These are phyloP conservation scores for Cephus rjabovi DNA, from an alignment of 2,888 invertebrate species.

Conservation along the genomic window DNA sequence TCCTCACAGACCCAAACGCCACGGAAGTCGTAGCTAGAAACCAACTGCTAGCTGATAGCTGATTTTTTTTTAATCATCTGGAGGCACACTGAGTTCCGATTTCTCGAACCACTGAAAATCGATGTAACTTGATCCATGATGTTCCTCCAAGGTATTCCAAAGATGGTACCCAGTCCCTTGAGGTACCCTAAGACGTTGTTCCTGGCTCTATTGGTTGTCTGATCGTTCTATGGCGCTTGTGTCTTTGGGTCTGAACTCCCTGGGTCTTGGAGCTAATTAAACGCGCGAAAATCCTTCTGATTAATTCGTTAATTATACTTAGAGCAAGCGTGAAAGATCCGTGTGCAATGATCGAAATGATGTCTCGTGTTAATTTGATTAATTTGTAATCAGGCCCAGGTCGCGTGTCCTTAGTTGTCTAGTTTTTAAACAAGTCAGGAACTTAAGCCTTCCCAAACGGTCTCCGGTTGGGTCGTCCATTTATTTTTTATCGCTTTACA, in stretches of 20 bases:
- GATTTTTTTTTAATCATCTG: background rate
- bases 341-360: slow-evolving; percentile 42
- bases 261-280: background rate
- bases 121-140: background rate
- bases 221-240: background rate
- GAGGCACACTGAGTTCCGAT: background rate
- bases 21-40: background rate
- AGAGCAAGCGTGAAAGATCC: slow-evolving; percentile 31
- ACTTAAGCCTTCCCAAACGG: background rate
- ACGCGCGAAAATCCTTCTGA: background rate
- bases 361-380: slow-evolving; percentile 14
- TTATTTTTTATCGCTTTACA: slow-evolving; percentile 33
- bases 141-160: background rate
- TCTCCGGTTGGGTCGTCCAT: slow-evolving; percentile 12
- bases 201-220: background rate
- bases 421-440: slow-evolving; percentile 31
- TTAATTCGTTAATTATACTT: background rate
- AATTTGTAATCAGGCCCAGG: background rate
- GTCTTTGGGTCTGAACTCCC: background rate
- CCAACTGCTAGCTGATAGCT: background rate
- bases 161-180: background rate
- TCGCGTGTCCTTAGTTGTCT: slow-evolving; percentile 6
- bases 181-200: background rate
- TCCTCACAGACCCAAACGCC: background rate
- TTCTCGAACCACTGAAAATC: background rate